phyloP scores from a whole-genome alignment of 2,113 vertebrate genomes.

The Grantiella picta region DNA sequence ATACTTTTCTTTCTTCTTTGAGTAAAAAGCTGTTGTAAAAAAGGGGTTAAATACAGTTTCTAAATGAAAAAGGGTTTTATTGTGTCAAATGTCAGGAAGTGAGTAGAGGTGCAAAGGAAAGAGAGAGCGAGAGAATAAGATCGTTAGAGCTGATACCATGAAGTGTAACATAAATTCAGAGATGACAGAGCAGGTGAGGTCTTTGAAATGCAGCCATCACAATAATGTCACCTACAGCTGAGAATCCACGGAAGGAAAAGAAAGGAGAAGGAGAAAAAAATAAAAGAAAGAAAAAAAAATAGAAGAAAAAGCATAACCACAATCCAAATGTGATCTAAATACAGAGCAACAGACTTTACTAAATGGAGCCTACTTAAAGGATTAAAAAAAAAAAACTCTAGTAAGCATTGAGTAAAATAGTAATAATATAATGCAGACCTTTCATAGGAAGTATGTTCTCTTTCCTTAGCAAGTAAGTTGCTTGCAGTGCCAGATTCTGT shows the following conservation, averaged over 20 bases:
- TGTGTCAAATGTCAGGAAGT: constrained; percentile 78
- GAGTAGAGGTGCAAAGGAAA: constrained; percentile 72
- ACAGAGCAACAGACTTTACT: background rate
- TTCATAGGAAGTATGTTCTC: background rate
- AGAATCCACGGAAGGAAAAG: constrained; percentile 25
- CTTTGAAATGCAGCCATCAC: constrained; percentile 34
- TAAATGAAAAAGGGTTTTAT: constrained; percentile 75
- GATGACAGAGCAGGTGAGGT: constrained; percentile 70
- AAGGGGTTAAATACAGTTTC: constrained; percentile 75
- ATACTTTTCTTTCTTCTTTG: constrained; percentile 57
- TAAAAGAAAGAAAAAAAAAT: background rate
- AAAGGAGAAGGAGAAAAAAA: background rate
- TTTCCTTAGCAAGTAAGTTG: constrained; percentile 5
- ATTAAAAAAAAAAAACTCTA: background rate
- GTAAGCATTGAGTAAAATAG: background rate
- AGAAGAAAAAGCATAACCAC: background rate
- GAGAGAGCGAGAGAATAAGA: constrained; percentile 69
- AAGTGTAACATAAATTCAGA: constrained; percentile 70
- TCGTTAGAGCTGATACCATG: constrained; percentile 67
- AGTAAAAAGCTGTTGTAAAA: constrained; percentile 60
- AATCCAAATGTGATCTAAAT: background rate
- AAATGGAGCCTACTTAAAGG: background rate
- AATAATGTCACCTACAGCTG: constrained; percentile 47
- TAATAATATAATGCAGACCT: background rate
- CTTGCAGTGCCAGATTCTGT: background rate